Percentiles rank a stretch among this genome's conserved stretches.
Evolutionary conservation across 1,140 invertebrate species (phyloP).

Genomic region (Cotesia chilonis): DNA sequence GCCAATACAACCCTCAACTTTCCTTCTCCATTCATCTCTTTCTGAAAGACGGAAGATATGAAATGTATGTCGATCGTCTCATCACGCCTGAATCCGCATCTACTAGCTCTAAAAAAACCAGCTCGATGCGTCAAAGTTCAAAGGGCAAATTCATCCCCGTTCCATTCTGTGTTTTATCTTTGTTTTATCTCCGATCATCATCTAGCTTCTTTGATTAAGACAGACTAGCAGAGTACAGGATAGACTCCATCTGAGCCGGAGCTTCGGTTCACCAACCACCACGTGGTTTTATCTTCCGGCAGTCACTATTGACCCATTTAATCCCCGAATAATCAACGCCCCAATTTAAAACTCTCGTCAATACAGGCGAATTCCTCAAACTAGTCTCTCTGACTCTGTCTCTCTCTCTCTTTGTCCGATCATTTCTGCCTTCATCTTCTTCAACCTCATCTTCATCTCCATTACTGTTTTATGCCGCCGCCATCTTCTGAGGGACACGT

Average conservation of each 20-base stretch:
- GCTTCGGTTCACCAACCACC: not conserved
- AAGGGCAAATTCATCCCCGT: conserved; percentile 31
- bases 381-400: no score
- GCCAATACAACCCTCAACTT: conserved; percentile 1
- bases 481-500: conserved; percentile 32
- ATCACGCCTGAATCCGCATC: not conserved
- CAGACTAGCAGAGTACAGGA: conserved; percentile 20
- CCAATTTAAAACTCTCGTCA: not conserved
- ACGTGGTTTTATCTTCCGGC: no score
- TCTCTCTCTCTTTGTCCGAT: no score
- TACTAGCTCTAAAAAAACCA: conserved; percentile 24
- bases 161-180: not conserved
- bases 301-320: conserved; percentile 32
- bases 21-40: not conserved
- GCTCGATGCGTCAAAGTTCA: conserved; percentile 36
- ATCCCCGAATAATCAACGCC: conserved; percentile 29
- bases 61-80: not conserved
- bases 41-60: no score
- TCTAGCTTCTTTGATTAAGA: conserved; percentile 38
- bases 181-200: not conserved
- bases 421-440: no score
- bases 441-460: no score
- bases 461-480: no score
- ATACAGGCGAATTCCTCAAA: no score
- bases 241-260: conserved; percentile 26